Base-by-base conservation (phyloP, 2,113 vertebrate genomes). In the Stigmatopora argus region DNA sequence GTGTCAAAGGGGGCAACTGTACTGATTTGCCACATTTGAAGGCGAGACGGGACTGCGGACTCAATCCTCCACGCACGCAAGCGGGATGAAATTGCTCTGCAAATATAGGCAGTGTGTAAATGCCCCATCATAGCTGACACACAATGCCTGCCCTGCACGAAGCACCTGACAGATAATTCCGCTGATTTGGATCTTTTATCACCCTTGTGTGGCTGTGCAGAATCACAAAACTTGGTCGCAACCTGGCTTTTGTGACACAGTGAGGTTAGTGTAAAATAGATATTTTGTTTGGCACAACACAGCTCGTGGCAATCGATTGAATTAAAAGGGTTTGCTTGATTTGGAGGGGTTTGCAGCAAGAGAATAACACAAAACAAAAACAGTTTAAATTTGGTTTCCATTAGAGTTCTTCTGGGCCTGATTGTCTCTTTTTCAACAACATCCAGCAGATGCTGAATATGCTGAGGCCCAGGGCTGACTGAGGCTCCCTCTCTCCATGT, bases 401-500 rank as follows among this genome's bases (percentile, higher is more conserved):
- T 56, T 6, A 7, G 53, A 61, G 6, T 61, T 61, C n/a, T 61
- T 21, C 38, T 66, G 65, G 72, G 70, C 64, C 78, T 66, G 72
- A 80, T 73, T 66, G 67, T 82, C 75, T 75, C 74, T 64, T 71
- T 79, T 72, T 84, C 72, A 80, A 81, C 66, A 84, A 79, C 76
- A 74, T 82, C 88, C 80, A 65, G 83, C 66, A 92, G 91, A 90
- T 1, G 74, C 92, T 90, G 92, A 92, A 93, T 93, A 68, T 92
- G 92, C 88, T 89, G 90, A 91, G 83, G 92, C 92, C 93, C 87
- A 78, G 91, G 93, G 93, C 93, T 90, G 90, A 88, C 78, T 84
- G 90, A 90, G 90, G 90, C 93, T 93, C 91, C 92, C 91, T 94
- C 96, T 95, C 94, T 92, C 94, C 93, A 88, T 92, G 91, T 97